Evolutionary conservation across 2,113 vertebrate genomes (phyloP).

Genomic region (Silurus glanis): DNA sequence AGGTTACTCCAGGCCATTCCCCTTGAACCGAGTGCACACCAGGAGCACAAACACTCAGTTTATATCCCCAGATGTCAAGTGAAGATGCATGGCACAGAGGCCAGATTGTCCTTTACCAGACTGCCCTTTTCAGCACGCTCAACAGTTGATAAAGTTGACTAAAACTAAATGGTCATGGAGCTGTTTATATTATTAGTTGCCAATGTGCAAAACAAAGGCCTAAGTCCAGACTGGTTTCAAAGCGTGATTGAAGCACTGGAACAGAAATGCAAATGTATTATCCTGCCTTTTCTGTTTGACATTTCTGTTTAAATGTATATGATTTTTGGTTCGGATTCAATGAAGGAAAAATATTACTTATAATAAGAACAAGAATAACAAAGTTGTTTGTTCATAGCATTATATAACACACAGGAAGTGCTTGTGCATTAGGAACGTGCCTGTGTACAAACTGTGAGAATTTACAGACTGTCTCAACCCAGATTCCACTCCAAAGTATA

Average conservation of each 20-base stretch:
- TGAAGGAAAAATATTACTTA: background rate
- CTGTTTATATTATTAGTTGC: background rate
- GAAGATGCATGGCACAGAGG: slow-evolving; percentile 42
- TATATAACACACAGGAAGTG: background rate
- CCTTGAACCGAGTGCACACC: slow-evolving; percentile 53
- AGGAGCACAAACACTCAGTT: slow-evolving; percentile 19
- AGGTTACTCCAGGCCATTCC: slow-evolving; percentile 79
- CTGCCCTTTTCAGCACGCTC: slow-evolving; percentile 34
- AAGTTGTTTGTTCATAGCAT: accelerated
- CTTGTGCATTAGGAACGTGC: background rate
- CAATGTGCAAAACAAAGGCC: slow-evolving; percentile 22
- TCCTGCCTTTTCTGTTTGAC: no score
- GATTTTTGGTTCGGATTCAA: no score
- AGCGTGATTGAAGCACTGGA: slow-evolving; percentile 17
- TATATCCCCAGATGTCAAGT: slow-evolving; percentile 67
- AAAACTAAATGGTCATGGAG: slow-evolving; percentile 29
- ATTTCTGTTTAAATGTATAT: no score
- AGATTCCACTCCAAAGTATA: no score
- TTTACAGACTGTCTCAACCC: no score
- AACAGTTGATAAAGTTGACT: slow-evolving; percentile 40
- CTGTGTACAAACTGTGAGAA: background rate
- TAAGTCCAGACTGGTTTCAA: background rate
- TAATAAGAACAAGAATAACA: background rate
- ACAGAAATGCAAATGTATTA: slow-evolving; percentile 28
- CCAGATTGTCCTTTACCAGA: slow-evolving; percentile 35